A percentile compares a stretch with the other conserved stretches of the same genome.
phyloP scores from a whole-genome alignment of 2,113 vertebrate genomes.

The Tragelaphus imberbis region DNA sequence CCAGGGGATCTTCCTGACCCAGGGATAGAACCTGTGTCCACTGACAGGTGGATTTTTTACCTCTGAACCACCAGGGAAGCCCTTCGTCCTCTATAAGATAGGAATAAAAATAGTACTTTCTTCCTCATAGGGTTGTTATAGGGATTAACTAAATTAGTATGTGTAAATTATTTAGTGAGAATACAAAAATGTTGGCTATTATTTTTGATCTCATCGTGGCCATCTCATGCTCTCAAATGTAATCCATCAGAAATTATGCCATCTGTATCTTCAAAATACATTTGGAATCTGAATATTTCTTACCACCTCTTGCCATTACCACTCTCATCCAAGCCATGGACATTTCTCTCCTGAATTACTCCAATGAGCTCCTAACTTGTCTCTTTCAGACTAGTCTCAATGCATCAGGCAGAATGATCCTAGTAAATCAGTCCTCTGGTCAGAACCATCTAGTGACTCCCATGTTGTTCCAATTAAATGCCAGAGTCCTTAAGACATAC shows the following conservation, averaged over 20 bases:
- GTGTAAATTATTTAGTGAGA: background rate
- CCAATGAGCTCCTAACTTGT: background rate
- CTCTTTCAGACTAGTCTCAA: background rate
- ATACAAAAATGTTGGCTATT: background rate
- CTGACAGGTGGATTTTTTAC: background rate
- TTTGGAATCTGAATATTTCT: background rate
- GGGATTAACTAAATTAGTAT: background rate
- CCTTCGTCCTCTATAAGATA: background rate
- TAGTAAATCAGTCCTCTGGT: background rate
- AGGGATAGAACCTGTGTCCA: background rate
- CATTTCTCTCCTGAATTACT: background rate
- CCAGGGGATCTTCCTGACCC: background rate
- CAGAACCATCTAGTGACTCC: background rate
- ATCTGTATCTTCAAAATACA: background rate
- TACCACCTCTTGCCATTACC: background rate
- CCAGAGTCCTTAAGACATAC: background rate
- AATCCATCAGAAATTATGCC: background rate
- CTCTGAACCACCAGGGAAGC: background rate
- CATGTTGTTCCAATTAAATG: background rate
- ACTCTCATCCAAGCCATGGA: background rate
- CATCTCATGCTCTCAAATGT: background rate
- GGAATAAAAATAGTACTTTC: background rate
- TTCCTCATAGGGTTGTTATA: background rate
- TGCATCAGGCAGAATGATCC: background rate
- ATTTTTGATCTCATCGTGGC: background rate